Evolutionary conservation across 2,888 invertebrate genomes (phyloP), one percentile per base, ranked within the genome.

Genomic region (Cerastis rubricosa): DNA sequence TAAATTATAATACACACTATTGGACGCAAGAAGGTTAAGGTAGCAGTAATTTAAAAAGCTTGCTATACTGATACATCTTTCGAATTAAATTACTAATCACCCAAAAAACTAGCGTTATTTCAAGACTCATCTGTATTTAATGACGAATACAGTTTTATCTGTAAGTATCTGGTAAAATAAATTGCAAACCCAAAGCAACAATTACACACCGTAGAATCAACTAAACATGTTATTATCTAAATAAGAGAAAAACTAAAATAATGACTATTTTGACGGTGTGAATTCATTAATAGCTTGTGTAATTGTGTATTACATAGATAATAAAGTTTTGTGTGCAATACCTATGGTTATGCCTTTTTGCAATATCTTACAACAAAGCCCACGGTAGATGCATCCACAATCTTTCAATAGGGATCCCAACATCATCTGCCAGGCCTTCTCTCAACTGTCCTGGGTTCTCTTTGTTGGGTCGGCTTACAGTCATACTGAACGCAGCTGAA

Each of bases 141-240:
- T 35, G 35, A 35, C 3, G 35, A 35, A 35, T 35, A 35, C 3
- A 40, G 22, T 22, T 1, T 19, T 54, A 29, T 29, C 43, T 51
- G 9, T 14, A 51, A 7, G 19, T 0, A 66, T 51, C n/a, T 22
- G 57, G 6, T 9, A 25, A 67, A 45, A 22, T 73, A 40, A 54
- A 72, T 47, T 74, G 17, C 8, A 57, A 19, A 17, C 9, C 12
- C 6, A 59, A 71, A 59, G 25, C 57, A 35, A 19, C 25, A 25
- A 74, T 71, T 74, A 74, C 25, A 40, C 14, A 73, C 57, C 25
- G 25, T n/a, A 57, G n/a, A 71, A 35, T 9, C 35, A 4, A 11
- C 29, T 51, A 51, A 71, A 47, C 57, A 35, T 14, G 9, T 35
- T 40, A 45, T 59, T 59, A 47, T 47, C 43, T 47, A 17, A 4